Evolutionary conservation across 2,113 vertebrate genomes (phyloP).

Genomic region (Ranitomeya variabilis): DNA sequence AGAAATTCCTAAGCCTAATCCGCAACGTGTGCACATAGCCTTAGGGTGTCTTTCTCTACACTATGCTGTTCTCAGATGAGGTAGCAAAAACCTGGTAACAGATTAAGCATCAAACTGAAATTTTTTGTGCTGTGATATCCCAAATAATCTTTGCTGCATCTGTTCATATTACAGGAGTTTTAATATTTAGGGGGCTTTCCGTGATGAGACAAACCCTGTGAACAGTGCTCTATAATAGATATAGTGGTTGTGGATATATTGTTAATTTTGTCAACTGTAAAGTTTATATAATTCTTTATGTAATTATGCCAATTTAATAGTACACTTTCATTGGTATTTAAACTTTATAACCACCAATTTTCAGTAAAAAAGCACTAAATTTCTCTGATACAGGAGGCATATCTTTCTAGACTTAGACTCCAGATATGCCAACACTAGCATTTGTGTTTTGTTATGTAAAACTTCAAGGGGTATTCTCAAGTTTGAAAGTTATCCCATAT

Average conservation of each 20-base stretch:
- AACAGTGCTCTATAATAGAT: neutral
- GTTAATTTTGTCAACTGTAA: neutral
- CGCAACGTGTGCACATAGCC: too few species aligned
- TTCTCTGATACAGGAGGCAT: neutral
- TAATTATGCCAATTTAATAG: neutral
- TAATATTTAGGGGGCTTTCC: neutral
- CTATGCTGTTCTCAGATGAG: too few species aligned
- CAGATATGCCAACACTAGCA: neutral
- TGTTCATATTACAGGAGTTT: neutral
- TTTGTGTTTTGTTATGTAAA: neutral
- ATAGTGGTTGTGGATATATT: neutral
- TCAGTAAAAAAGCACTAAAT: neutral
- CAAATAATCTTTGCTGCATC: too few species aligned
- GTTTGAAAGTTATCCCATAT: too few species aligned
- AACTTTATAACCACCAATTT: neutral
- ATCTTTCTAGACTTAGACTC: too few species aligned
- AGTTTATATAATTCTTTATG: neutral
- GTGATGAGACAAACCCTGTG: neutral
- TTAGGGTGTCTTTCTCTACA: too few species aligned
- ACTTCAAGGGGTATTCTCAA: neutral
- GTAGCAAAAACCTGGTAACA: too few species aligned
- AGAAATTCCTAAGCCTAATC: too few species aligned
- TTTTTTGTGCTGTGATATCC: too few species aligned
- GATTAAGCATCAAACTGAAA: too few species aligned
- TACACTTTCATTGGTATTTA: neutral